Percentiles rank a stretch among this genome's conserved stretches.
phyloP scores from a whole-genome alignment of 2,888 invertebrate species.

The Polydrusus tereticollis region DNA sequence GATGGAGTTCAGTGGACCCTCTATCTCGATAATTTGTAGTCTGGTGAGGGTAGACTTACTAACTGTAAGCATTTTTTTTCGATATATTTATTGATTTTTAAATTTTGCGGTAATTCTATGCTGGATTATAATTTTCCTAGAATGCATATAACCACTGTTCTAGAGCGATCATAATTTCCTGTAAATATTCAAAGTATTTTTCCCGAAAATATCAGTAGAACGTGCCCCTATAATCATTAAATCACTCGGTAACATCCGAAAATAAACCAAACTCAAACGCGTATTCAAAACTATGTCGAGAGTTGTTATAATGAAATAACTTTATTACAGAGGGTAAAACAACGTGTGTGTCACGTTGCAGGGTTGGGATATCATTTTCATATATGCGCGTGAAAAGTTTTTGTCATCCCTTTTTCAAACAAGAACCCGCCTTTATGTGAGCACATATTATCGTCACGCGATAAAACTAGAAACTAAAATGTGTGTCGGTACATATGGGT shows the following conservation, averaged over 20 bases:
- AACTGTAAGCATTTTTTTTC: too few species aligned
- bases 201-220: constrained; percentile 1
- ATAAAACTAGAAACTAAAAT: constrained; percentile 45
- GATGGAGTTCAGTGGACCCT: too few species aligned
- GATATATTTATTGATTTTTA: too few species aligned
- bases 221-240: constrained; percentile 19
- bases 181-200: constrained; percentile 4
- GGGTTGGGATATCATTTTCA: constrained; percentile 24
- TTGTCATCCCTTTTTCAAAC: constrained; percentile 16
- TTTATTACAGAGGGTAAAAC: constrained; percentile 15
- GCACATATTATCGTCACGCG: constrained; percentile 32
- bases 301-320: constrained; percentile 21
- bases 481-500: constrained; percentile 25
- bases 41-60: too few species aligned
- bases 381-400: constrained; percentile 35
- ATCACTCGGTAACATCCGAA: constrained; percentile 21
- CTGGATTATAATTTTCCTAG: too few species aligned
- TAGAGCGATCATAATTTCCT: neutral
- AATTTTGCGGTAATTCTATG: too few species aligned
- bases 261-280: constrained; percentile 34
- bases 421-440: constrained; percentile 31
- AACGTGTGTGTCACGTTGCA: constrained; percentile 7
- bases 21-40: too few species aligned
- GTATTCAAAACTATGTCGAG: constrained; percentile 39
- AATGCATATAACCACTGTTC: too few species aligned